A percentile compares a stretch with the other conserved stretches of the same genome.
These are phyloP conservation scores for Drosophila austrosaltans DNA, from an alignment of 2,888 invertebrate species.

Conservation along the genomic window DNA sequence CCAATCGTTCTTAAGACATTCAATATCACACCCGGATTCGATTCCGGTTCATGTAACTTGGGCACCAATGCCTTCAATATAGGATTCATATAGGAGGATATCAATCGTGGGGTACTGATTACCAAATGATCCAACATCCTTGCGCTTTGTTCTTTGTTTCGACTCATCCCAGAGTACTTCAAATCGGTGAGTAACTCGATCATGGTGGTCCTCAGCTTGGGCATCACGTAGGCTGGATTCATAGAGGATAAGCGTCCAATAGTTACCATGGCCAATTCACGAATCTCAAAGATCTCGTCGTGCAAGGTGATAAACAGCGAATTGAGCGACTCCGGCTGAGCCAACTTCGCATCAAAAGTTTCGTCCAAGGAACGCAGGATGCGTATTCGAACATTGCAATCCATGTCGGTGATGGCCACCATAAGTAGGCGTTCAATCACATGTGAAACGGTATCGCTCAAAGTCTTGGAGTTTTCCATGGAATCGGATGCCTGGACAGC, in stretches of 20 bases:
- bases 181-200: slow-evolving; percentile 96
- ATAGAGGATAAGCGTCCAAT: slow-evolving; percentile 95
- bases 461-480: slow-evolving; percentile 90
- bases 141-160: slow-evolving; percentile 98
- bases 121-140: slow-evolving; percentile 97
- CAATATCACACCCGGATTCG: slow-evolving; percentile 96
- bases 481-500: slow-evolving; percentile 87
- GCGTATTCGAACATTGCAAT: slow-evolving; percentile 96
- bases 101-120: slow-evolving; percentile 94
- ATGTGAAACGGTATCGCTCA: slow-evolving; percentile 94
- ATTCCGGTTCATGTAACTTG: slow-evolving; percentile 94
- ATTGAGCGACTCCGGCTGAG: slow-evolving; percentile 97
- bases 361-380: slow-evolving; percentile 95
- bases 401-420: slow-evolving; percentile 97
- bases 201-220: slow-evolving; percentile 95
- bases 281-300: slow-evolving; percentile 98
- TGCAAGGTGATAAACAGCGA: slow-evolving; percentile 97
- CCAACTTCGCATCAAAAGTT: slow-evolving; percentile 96
- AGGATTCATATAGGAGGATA: slow-evolving; percentile 98
- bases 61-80: slow-evolving; percentile 95
- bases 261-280: slow-evolving; percentile 96
- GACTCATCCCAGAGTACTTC: slow-evolving; percentile 97
- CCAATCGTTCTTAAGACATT: slow-evolving; percentile 97
- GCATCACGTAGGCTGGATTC: slow-evolving; percentile 99
- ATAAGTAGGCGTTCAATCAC: slow-evolving; percentile 95